Evolutionary conservation across 2,888 invertebrate genomes (phyloP).

Genomic region (Alloscopus bannaensis): DNA sequence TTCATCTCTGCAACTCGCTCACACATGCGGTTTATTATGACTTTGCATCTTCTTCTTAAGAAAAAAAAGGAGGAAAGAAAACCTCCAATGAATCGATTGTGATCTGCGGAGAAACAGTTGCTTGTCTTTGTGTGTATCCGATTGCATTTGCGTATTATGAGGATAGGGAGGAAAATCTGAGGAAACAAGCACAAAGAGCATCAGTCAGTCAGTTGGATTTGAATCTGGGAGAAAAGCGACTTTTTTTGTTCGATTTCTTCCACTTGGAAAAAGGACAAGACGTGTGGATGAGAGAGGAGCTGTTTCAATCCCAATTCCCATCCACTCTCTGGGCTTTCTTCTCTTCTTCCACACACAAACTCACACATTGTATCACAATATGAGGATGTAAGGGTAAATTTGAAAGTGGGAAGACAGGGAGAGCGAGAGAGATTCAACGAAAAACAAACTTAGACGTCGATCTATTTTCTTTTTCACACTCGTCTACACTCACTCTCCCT

Average conservation of each 20-base stretch:
- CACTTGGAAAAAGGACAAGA: too few relatives aligned
- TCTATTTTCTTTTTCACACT: slow-evolving; percentile 20
- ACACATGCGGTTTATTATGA: background rate
- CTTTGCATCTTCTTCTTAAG: background rate
- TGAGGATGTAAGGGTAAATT: slow-evolving; percentile 19
- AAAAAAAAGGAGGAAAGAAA: slow-evolving; percentile 2
- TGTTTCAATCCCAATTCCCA: slow-evolving; percentile 25
- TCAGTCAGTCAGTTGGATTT: slow-evolving; percentile 32
- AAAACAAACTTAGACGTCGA: slow-evolving; percentile 33
- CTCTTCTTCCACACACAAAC: too few relatives aligned
- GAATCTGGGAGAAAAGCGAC: background rate
- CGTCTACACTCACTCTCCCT: slow-evolving; percentile 1
- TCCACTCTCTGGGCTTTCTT: background rate
- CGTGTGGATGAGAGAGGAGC: too few relatives aligned
- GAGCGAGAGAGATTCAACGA: slow-evolving; percentile 2
- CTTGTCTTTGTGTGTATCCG: background rate
- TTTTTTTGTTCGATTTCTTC: slow-evolving; percentile 16
- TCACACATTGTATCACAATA: slow-evolving; percentile 28
- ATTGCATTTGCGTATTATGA: slow-evolving; percentile 1
- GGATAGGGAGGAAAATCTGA: background rate
- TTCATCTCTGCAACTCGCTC: too few relatives aligned
- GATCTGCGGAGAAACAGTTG: slow-evolving; percentile 23
- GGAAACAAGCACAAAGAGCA: slow-evolving; percentile 21
- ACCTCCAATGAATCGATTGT: slow-evolving; percentile 21
- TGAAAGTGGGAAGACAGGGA: slow-evolving; percentile 2